These are phyloP conservation scores for Mus caroli DNA, from an alignment of 2,797 vertebrate genomes.

Conservation along the genomic window DNA sequence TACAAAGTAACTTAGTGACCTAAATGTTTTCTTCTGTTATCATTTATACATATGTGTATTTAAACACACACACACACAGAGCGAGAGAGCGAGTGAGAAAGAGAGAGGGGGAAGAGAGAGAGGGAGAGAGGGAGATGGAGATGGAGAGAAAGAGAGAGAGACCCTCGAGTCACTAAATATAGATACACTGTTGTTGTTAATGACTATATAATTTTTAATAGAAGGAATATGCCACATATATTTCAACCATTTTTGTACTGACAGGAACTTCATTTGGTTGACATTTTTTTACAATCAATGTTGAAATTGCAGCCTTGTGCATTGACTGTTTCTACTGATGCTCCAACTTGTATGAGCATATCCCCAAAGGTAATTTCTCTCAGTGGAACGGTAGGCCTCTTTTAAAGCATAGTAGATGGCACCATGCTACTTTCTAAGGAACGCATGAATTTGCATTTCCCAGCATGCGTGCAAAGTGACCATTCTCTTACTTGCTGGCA, in stretches of 20 bases:
- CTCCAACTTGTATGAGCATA: slow-evolving; percentile 28
- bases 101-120: too few species aligned
- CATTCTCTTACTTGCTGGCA: neutral
- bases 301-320: slow-evolving; percentile 2
- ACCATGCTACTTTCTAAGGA: neutral
- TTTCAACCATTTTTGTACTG: slow-evolving; percentile 35
- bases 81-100: too few species aligned
- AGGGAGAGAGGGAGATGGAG: neutral
- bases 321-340: slow-evolving; percentile 7
- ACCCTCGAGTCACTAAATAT: neutral
- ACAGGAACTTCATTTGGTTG: slow-evolving; percentile 35
- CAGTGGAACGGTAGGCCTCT: neutral
- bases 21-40: neutral
- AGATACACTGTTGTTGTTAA: neutral
- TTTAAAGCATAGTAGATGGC: slow-evolving; percentile 6
- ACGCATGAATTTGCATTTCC: neutral
- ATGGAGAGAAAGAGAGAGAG: too few species aligned
- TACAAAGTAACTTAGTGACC: slow-evolving; percentile 13
- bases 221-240: neutral
- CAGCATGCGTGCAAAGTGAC: neutral
- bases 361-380: slow-evolving; percentile 30
- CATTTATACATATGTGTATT: neutral
- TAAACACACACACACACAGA: neutral
- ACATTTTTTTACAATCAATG: slow-evolving; percentile 21
- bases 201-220: slow-evolving; percentile 21